Conservation (phyloP, 2,113 vertebrate species). For the Chionis minor region DNA sequence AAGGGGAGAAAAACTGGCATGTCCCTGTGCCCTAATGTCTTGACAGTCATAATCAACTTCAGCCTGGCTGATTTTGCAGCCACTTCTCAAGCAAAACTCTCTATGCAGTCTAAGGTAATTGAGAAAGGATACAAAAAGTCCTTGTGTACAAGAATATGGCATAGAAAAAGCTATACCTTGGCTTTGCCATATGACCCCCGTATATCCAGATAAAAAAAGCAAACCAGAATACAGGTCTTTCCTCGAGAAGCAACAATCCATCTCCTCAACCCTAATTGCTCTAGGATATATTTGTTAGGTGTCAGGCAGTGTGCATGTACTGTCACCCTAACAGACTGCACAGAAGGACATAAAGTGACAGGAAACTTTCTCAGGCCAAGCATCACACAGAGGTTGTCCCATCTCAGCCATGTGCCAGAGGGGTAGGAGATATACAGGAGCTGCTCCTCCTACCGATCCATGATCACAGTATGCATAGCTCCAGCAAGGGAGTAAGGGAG, state of each 20-base stretch:
- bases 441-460: background rate
- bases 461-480: fast-evolving
- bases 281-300: background rate
- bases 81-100: background rate
- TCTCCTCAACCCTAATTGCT: background rate
- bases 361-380: background rate
- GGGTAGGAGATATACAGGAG: background rate
- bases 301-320: fast-evolving
- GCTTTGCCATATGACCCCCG: background rate
- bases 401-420: background rate
- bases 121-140: background rate
- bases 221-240: background rate
- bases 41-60: background rate
- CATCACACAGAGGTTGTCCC: background rate
- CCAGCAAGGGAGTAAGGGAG: background rate
- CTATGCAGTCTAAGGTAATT: background rate
- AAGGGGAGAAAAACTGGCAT: background rate
- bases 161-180: background rate
- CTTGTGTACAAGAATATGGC: background rate
- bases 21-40: background rate
- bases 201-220: background rate
- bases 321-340: background rate
- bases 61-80: background rate
- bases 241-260: background rate
- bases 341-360: background rate